Base-by-base conservation (phyloP, 1,140 invertebrate species). In the Mya arenaria region DNA sequence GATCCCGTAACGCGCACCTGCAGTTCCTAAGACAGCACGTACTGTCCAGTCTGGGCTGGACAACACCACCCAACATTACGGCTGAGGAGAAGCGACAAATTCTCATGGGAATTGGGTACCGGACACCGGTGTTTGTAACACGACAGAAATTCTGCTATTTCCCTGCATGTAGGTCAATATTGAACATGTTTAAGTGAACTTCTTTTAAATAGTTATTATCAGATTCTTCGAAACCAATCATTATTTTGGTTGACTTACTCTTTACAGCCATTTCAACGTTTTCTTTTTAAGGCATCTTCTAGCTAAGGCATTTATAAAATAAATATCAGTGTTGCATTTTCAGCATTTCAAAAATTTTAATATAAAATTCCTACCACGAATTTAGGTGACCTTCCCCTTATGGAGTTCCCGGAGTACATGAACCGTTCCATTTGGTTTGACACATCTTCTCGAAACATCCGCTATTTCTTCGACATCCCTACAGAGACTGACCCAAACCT, bases 371-470 rank as follows among this genome's bases (percentile, higher is more conserved):
- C n/a, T n/a, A n/a, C n/a, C n/a, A n/a, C n/a, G n/a, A 13, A 44
- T 73, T 1, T 68, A 81, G 79, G 79, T 71, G 69, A 66, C 30
- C 55, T 81, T 36, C 66, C 78, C 10, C 34, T 66, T 56, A 32
- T 55, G 5, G 68, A 82, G 8, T 19, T 82, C 52, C 79, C 79
- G 3, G 69, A 82, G 39, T 82, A 82, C 36, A 73, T 82, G 37
- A 74, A 82, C 37, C 37, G 79, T 36, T 73, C 79, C 6, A 52
- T 82, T 13, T 82, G 79, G 79, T 82, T 82, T 48, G 79, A 82
- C 41, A 73, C 79, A 10, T 52, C 41, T 32, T 82, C 79, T 0
- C 63, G 62, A 30, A 63, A 73, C 37, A 56, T 82, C 23, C 25
- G 69, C 23, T 74, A 65, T 23, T 82, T 73, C 44, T 82, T 82